Evolutionary conservation across 1,140 invertebrate genomes (phyloP).

Genomic region (Nephila pilipes): DNA sequence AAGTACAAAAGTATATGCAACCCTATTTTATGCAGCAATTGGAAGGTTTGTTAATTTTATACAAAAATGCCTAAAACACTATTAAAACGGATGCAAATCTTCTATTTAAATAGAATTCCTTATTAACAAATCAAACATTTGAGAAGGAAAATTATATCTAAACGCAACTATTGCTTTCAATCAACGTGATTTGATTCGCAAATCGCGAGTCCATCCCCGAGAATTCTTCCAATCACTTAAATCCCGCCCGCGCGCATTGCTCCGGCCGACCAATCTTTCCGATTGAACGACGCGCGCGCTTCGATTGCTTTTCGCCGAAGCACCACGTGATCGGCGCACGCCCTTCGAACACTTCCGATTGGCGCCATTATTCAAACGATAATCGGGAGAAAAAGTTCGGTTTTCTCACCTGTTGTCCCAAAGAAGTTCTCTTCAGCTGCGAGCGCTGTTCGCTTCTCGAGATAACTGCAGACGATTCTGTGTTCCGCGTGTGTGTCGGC

Average conservation of each 20-base stretch:
- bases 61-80: too few species aligned
- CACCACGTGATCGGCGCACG: slow-evolving; percentile 67
- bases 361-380: slow-evolving; percentile 68
- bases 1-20: too few species aligned
- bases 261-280: slow-evolving; percentile 31
- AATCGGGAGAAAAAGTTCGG: slow-evolving; percentile 56
- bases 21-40: too few species aligned
- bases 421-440: background rate
- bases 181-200: background rate
- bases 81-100: background rate
- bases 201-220: too few species aligned
- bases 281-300: slow-evolving; percentile 64
- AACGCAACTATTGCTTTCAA: background rate
- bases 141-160: background rate
- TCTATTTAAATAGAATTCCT: too few species aligned
- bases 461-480: slow-evolving; percentile 27
- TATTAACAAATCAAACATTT: background rate
- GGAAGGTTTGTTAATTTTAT: too few species aligned
- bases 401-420: slow-evolving; percentile 63
- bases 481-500: slow-evolving; percentile 54
- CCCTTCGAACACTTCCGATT: slow-evolving; percentile 60
- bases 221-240: background rate
- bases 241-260: background rate
- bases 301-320: slow-evolving; percentile 62
- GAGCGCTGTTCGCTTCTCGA: background rate